Evolutionary conservation across 2,888 invertebrate genomes (phyloP).

Genomic region (Ochlodes sylvanus): DNA sequence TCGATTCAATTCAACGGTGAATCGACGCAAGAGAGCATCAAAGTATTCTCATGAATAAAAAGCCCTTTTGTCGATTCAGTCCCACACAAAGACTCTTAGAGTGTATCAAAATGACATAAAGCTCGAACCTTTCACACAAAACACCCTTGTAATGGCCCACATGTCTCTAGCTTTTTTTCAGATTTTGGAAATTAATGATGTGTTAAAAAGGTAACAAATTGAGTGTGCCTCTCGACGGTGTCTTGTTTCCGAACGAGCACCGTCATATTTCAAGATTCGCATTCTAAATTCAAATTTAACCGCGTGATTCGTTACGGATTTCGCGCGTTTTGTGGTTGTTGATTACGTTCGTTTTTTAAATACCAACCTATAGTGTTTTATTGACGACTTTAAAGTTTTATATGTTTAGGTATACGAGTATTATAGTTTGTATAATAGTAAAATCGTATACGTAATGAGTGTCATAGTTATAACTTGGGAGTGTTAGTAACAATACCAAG

Average conservation of each 20-base stretch:
- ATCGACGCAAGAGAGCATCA: slow-evolving; percentile 64
- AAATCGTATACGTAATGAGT: background rate
- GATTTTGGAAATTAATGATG: slow-evolving; percentile 79
- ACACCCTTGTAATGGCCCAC: slow-evolving; percentile 77
- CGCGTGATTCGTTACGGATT: slow-evolving; percentile 59
- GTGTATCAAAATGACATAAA: slow-evolving; percentile 85
- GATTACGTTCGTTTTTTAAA: slow-evolving; percentile 43
- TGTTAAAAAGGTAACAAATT: slow-evolving; percentile 82
- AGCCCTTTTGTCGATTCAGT: slow-evolving; percentile 66
- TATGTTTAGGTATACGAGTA: background rate
- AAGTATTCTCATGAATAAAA: slow-evolving; percentile 74
- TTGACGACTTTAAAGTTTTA: slow-evolving; percentile 36
- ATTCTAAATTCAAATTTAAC: slow-evolving; percentile 61
- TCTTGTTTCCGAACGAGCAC: slow-evolving; percentile 63
- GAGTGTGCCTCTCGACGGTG: slow-evolving; percentile 54
- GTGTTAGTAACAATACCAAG: no score
- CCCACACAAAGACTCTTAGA: slow-evolving; percentile 75
- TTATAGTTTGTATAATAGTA: background rate
- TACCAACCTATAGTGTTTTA: slow-evolving; percentile 38
- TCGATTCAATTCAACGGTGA: slow-evolving; percentile 78
- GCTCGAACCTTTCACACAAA: slow-evolving; percentile 72
- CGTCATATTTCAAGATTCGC: slow-evolving; percentile 68
- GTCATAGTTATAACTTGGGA: no score
- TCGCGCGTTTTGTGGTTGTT: slow-evolving; percentile 51
- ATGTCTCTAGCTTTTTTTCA: slow-evolving; percentile 66